These are phyloP conservation scores for Gracilinanus agilis DNA, from an alignment of 2,113 vertebrate genomes.

Conservation along the genomic window DNA sequence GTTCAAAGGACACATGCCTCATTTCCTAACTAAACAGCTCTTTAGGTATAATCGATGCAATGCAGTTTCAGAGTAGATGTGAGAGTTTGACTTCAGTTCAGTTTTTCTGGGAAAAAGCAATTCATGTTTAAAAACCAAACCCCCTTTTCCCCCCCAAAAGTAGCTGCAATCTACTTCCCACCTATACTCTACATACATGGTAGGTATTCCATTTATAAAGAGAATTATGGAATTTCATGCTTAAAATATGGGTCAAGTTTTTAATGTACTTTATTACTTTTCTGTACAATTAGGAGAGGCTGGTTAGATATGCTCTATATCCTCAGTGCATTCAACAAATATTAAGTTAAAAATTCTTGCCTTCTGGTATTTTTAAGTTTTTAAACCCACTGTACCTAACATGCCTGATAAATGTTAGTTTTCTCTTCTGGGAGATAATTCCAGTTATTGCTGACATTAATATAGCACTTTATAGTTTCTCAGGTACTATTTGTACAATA, in stretches of 20 bases:
- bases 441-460: too few species aligned
- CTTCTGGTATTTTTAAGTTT: conserved; percentile 32
- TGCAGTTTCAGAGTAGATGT: not conserved
- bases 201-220: not conserved
- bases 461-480: too few species aligned
- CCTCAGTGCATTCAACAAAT: not conserved
- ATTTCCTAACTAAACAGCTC: not conserved
- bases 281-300: conserved; percentile 24
- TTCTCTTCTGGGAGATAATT: not conserved
- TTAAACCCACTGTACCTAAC: not conserved
- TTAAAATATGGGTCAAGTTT: not conserved
- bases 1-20: not conserved
- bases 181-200: not conserved
- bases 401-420: not conserved
- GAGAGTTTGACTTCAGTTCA: not conserved
- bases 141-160: not conserved
- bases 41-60: not conserved
- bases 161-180: not conserved
- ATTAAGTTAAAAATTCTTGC: not conserved
- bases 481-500: too few species aligned
- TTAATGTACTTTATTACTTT: not conserved
- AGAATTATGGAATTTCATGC: not conserved
- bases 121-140: not conserved
- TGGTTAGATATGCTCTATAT: not conserved
- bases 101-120: not conserved